A percentile compares a stretch with the other conserved stretches of the same genome.
These are phyloP conservation scores for Diloba caeruleocephala DNA, from an alignment of 2,888 invertebrate genomes.

Conservation along the genomic window DNA sequence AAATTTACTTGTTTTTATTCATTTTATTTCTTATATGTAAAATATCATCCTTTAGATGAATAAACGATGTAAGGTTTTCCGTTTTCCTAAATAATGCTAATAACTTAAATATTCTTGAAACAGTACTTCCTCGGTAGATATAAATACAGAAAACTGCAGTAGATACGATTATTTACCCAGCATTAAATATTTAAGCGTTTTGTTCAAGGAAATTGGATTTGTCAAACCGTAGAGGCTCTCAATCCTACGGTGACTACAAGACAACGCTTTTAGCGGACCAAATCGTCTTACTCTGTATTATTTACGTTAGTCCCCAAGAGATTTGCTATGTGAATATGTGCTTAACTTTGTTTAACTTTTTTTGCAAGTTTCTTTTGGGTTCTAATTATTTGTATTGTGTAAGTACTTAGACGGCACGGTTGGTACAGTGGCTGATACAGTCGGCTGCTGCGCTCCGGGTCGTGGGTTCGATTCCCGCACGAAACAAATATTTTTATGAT, in stretches of 20 bases:
- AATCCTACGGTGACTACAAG: slow-evolving; percentile 67
- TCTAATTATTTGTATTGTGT: slow-evolving; percentile 16
- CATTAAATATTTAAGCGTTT: slow-evolving; percentile 58
- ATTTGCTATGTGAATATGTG: slow-evolving; percentile 24
- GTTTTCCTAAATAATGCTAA: too few species aligned
- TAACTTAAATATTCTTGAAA: too few species aligned
- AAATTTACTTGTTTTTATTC: too few species aligned
- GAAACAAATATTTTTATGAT: too few species aligned
- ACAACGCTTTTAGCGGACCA: slow-evolving; percentile 73
- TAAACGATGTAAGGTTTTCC: too few species aligned
- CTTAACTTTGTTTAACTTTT: slow-evolving; percentile 17
- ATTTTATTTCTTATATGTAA: too few species aligned
- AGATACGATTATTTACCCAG: slow-evolving; percentile 18
- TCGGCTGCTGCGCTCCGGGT: too few species aligned
- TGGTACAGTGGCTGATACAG: too few species aligned
- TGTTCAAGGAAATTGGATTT: slow-evolving; percentile 76
- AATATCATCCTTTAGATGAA: too few species aligned
- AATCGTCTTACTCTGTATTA: slow-evolving; percentile 62
- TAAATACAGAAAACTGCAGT: slow-evolving; percentile 2
- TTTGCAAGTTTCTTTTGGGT: slow-evolving; percentile 24
- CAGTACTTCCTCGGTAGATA: too few species aligned
- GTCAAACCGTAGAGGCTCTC: slow-evolving; percentile 62
- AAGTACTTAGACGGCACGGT: neutral
- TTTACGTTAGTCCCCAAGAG: slow-evolving; percentile 57
- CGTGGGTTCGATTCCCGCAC: too few species aligned